These are phyloP conservation scores for Calosoma granatense DNA, from an alignment of 1,140 invertebrate species.

Conservation along the genomic window DNA sequence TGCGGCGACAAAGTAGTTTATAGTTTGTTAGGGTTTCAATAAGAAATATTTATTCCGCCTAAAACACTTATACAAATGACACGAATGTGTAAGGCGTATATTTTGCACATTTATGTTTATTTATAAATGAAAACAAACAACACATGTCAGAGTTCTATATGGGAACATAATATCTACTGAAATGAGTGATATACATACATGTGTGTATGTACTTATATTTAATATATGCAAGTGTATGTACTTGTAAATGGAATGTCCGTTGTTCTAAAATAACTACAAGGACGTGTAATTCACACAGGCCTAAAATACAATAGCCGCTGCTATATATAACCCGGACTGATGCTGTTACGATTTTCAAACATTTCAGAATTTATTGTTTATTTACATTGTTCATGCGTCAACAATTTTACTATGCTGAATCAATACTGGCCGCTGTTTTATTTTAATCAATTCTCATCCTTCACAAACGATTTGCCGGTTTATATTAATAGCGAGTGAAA, in stretches of 20 bases:
- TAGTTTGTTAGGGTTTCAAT: too few species aligned
- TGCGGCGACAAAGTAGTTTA: too few species aligned
- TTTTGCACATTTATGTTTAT: too few species aligned
- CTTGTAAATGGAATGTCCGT: not conserved
- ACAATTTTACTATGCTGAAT: not conserved
- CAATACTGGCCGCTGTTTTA: not conserved
- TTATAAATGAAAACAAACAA: too few species aligned
- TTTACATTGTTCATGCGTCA: too few species aligned
- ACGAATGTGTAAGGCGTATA: too few species aligned
- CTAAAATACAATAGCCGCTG: too few species aligned
- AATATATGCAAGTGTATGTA: not conserved
- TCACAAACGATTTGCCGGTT: not conserved
- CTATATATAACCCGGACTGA: too few species aligned
- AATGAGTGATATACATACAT: constrained; percentile 1
- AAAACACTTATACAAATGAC: too few species aligned
- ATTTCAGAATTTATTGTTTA: not conserved
- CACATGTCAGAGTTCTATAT: too few species aligned
- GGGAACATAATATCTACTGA: too few species aligned
- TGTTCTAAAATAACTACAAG: not conserved
- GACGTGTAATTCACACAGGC: not conserved
- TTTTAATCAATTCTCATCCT: not conserved
- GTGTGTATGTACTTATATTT: not conserved
- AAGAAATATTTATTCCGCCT: too few species aligned
- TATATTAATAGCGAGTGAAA: not conserved
- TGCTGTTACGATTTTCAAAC: not conserved